Evolutionary conservation across 1,140 invertebrate species (phyloP).

Genomic region (honey bee (Apis mellifera)): Amel_HAv3.1 CM009932.2:1671001-1671500

Average conservation of each 20-base stretch:
- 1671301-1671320: not conserved
- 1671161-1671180: conserved; percentile 62
- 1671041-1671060: conserved; percentile 53
- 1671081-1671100: conserved; percentile 70
- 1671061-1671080: conserved; percentile 43
- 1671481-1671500: conserved; percentile 79
- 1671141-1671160: conserved; percentile 75
- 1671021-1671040: conserved; percentile 65
- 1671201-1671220: conserved; percentile 68
- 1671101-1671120: conserved; percentile 78
- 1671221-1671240: conserved; percentile 76
- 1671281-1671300: not conserved
- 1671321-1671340: not conserved
- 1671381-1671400: conserved; percentile 65
- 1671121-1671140: conserved; percentile 81
- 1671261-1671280: not conserved
- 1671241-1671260: conserved; percentile 78
- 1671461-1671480: conserved; percentile 82
- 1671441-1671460: conserved; percentile 83
- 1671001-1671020: conserved; percentile 52
- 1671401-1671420: conserved; percentile 80
- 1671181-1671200: conserved; percentile 58
- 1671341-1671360: not conserved
- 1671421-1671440: conserved; percentile 83
- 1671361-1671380: not conserved